A percentile compares a stretch with the other conserved stretches of the same genome.
These are phyloP conservation scores for Cyphomyrus discorhynchus DNA, from an alignment of 2,113 vertebrate species.

Conservation along the genomic window DNA sequence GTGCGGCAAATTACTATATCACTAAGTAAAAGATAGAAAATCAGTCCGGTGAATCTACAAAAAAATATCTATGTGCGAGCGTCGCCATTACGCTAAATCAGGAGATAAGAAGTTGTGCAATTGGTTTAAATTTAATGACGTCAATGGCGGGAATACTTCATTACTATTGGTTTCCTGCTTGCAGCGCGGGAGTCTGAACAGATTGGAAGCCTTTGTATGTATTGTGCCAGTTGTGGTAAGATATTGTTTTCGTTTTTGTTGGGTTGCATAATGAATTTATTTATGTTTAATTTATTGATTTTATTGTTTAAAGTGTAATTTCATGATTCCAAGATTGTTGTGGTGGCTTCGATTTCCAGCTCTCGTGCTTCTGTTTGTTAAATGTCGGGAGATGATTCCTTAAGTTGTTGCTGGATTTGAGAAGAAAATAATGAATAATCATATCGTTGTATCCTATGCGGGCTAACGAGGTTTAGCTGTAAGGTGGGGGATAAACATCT, in stretches of 20 bases:
- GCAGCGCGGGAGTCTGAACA: conserved; percentile 51
- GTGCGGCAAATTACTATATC: background rate
- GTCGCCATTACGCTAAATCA: background rate
- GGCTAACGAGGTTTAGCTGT: background rate
- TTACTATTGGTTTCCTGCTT: conserved; percentile 38
- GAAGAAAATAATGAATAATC: background rate
- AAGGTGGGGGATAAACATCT: background rate
- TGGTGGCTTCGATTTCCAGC: background rate
- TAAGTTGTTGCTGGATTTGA: background rate
- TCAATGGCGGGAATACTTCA: conserved; percentile 48
- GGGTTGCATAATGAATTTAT: background rate
- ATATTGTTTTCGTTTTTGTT: background rate
- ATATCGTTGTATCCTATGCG: background rate
- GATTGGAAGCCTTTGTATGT: background rate
- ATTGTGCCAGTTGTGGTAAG: background rate
- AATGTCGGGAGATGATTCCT: background rate
- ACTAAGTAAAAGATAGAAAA: background rate
- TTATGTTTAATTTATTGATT: background rate
- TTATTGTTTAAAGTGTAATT: background rate
- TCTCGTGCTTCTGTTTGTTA: background rate
- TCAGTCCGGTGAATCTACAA: background rate
- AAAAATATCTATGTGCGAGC: background rate
- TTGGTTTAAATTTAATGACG: conserved; percentile 30
- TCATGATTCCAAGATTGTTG: background rate
- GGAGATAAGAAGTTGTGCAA: background rate